Conservation (phyloP, 2,888 invertebrate genomes). For the Palloptera scutellata region DNA sequence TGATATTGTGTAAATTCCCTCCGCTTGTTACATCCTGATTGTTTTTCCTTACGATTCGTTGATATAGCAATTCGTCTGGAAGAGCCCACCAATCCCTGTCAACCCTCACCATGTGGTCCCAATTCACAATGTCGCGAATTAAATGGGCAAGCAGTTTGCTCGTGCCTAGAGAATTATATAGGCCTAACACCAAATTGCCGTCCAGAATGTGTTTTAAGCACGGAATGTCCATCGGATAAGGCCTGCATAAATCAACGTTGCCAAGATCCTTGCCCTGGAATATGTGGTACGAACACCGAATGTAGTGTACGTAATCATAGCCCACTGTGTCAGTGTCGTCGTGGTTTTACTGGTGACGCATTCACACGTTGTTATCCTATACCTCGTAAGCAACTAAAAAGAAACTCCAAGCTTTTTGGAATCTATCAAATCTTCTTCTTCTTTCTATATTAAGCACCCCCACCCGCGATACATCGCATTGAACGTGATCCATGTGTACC, state of each 20-base stretch:
- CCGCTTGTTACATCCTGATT: slow-evolving; percentile 1
- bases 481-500: slow-evolving; percentile 71
- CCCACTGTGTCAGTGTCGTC: slow-evolving; percentile 78
- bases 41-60: not conserved
- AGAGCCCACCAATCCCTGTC: slow-evolving; percentile 64
- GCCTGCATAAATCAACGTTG: slow-evolving; percentile 75
- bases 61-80: slow-evolving; percentile 42
- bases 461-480: slow-evolving; percentile 46
- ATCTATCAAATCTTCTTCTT: not conserved
- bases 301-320: slow-evolving; percentile 81
- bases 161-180: slow-evolving; percentile 69
- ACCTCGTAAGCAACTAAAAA: slow-evolving; percentile 57
- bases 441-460: slow-evolving; percentile 45
- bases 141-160: slow-evolving; percentile 71
- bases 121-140: slow-evolving; percentile 72
- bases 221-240: slow-evolving; percentile 70
- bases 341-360: slow-evolving; percentile 78
- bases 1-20: not conserved
- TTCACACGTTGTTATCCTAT: slow-evolving; percentile 71
- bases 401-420: too few relatives aligned
- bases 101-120: slow-evolving; percentile 73
- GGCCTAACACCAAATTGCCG: slow-evolving; percentile 75
- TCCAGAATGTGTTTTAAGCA: slow-evolving; percentile 74
- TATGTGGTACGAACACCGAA: slow-evolving; percentile 72
- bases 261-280: slow-evolving; percentile 71